Evolutionary conservation across 2,113 vertebrate species (phyloP).

Genomic region (Lethenteron camtschaticum): DNA sequence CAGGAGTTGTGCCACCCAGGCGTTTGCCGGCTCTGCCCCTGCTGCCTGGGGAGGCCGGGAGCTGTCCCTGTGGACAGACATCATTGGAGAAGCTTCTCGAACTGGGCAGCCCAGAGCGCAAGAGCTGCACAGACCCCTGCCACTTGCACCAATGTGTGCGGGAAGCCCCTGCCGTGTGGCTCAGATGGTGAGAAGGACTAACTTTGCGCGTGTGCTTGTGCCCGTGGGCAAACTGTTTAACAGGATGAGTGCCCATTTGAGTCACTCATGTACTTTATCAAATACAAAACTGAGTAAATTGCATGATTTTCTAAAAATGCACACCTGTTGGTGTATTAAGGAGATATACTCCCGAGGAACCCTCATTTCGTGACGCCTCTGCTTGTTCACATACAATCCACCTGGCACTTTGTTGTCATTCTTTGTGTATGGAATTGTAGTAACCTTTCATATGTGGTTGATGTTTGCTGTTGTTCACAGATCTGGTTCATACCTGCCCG

Average conservation of each 20-base stretch:
- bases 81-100: constrained; percentile 59
- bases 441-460: not conserved
- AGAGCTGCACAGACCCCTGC: constrained; percentile 55
- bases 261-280: too few relatives aligned
- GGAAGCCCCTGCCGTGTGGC: constrained; percentile 61
- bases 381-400: too few relatives aligned
- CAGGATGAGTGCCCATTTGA: too few relatives aligned
- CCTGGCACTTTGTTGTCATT: too few relatives aligned
- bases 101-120: constrained; percentile 47
- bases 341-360: too few relatives aligned
- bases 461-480: constrained; percentile 20
- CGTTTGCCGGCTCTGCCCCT: constrained; percentile 47
- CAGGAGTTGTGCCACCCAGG: constrained; percentile 52
- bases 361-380: too few relatives aligned
- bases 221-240: too few relatives aligned
- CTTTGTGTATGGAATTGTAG: too few relatives aligned
- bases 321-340: too few relatives aligned
- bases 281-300: too few relatives aligned
- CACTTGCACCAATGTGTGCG: constrained; percentile 75
- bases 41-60: constrained; percentile 43
- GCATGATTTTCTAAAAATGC: too few relatives aligned
- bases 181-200: constrained; percentile 37
- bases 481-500: constrained; percentile 65
- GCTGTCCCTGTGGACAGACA: constrained; percentile 72
- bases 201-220: too few relatives aligned